Conservation (phyloP, 2,888 invertebrate species). For the Callyntrura sp. region DNA sequence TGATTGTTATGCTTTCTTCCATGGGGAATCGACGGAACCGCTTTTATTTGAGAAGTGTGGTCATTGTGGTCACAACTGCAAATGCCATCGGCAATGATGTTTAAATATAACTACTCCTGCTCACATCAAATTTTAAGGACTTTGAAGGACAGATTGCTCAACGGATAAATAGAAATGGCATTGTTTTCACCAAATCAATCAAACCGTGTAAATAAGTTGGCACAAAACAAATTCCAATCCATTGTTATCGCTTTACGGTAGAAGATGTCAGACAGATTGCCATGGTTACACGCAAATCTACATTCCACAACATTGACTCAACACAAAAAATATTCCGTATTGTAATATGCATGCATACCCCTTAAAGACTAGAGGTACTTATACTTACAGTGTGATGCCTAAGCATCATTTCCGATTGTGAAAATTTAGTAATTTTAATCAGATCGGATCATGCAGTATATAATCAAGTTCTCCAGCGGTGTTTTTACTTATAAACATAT, state of each 20-base stretch:
- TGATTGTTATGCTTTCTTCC: slow-evolving; percentile 24
- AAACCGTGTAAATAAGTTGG: slow-evolving; percentile 18
- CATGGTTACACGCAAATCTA: background rate
- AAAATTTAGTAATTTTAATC: no score
- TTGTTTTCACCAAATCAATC: slow-evolving; percentile 36
- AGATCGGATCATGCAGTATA: no score
- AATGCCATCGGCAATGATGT: background rate
- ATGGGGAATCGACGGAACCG: background rate
- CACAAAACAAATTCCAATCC: background rate
- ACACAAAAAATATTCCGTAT: background rate
- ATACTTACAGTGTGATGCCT: background rate
- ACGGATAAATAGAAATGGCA: background rate
- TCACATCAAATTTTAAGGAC: background rate
- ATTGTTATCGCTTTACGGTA: background rate
- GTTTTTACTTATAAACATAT: background rate
- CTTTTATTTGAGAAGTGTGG: background rate
- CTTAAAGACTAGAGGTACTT: no score
- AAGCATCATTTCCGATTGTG: no score
- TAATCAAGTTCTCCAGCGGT: no score
- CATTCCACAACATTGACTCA: background rate
- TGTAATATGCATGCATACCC: no score
- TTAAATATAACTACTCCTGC: background rate
- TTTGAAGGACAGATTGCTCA: background rate
- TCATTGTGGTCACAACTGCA: background rate
- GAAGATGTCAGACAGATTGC: background rate